phyloP scores from a whole-genome alignment of 2,113 vertebrate species.

The Nycticryphes semicollaris region DNA sequence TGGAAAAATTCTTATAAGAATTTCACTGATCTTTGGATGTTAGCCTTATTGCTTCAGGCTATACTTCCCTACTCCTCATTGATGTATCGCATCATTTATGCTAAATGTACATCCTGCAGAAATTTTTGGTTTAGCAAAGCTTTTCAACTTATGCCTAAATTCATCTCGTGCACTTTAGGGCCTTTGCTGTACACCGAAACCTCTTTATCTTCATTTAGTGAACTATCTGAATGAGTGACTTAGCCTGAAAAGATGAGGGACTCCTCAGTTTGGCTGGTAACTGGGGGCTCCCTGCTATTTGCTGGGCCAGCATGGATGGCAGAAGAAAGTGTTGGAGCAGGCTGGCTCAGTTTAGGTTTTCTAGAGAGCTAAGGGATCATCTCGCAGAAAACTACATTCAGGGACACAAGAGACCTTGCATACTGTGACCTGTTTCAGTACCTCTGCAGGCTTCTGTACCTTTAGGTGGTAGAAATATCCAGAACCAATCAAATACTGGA shows the following conservation, averaged over 20 bases:
- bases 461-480: not conserved
- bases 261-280: not conserved
- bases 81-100: accelerated
- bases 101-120: not conserved
- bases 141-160: not conserved
- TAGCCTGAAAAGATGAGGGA: not conserved
- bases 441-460: not conserved
- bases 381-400: not conserved
- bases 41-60: not conserved
- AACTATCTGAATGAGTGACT: not conserved
- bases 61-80: accelerated
- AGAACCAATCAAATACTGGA: not conserved
- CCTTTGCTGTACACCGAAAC: not conserved
- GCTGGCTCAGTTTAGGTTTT: not conserved
- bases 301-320: not conserved
- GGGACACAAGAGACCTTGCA: not conserved
- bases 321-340: not conserved
- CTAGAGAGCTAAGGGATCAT: not conserved
- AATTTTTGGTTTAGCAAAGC: not conserved
- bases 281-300: not conserved
- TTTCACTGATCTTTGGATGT: not conserved
- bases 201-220: not conserved
- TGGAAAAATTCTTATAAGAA: not conserved
- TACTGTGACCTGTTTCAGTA: not conserved
- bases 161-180: not conserved